Conservation (phyloP, 1,140 invertebrate species). For the Luehdorfia chinensis region DNA sequence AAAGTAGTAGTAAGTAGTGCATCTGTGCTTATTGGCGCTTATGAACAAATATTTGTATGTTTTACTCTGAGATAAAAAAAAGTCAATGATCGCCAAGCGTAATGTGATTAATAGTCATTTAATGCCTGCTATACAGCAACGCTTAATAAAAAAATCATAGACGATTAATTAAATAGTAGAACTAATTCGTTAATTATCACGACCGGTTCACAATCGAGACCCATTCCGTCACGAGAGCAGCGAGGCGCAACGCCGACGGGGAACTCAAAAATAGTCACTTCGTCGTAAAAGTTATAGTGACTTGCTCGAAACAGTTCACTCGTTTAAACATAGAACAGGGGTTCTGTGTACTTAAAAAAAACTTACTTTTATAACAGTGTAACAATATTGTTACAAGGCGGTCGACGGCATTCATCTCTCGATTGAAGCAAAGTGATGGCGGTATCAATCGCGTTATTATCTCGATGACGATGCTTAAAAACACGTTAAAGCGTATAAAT, state of each 20-base stretch:
- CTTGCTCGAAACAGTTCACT: constrained; percentile 24
- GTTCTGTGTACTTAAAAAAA: background rate
- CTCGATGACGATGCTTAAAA: constrained; percentile 34
- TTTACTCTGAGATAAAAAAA: too few relatives aligned
- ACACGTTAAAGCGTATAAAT: too few relatives aligned
- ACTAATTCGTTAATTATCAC: constrained; percentile 46
- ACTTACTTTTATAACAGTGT: constrained; percentile 2
- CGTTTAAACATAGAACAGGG: constrained; percentile 10
- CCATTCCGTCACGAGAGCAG: constrained; percentile 23
- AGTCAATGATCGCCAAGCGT: background rate
- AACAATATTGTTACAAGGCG: too few relatives aligned
- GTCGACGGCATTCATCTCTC: too few relatives aligned
- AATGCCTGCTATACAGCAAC: constrained; percentile 1
- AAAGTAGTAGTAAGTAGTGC: too few relatives aligned
- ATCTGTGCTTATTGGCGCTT: too few relatives aligned
- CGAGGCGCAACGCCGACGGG: constrained; percentile 17
- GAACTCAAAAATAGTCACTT: constrained; percentile 36
- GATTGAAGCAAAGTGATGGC: constrained; percentile 22
- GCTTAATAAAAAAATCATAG: constrained; percentile 21
- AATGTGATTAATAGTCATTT: background rate
- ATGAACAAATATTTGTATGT: too few relatives aligned
- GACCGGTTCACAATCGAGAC: constrained; percentile 22
- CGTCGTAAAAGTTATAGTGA: constrained; percentile 27
- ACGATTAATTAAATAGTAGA: constrained; percentile 32
- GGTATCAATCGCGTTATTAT: constrained; percentile 31